phyloP scores from a whole-genome alignment of 2,113 vertebrate species.

The Callocephalon fimbriatum region DNA sequence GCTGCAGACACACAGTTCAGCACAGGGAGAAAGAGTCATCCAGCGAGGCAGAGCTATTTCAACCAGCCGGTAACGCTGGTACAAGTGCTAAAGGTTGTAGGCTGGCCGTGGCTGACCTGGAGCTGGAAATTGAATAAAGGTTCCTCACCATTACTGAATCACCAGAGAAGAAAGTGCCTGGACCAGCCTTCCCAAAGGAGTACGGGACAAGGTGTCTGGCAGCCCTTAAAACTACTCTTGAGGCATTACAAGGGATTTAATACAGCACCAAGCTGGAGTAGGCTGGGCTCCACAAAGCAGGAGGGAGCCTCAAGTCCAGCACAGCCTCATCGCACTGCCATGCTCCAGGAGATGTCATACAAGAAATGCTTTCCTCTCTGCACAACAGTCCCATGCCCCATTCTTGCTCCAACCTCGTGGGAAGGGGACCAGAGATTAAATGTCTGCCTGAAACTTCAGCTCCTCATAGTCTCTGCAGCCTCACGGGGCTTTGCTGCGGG shows the following conservation, averaged over 20 bases:
- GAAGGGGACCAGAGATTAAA: accelerated
- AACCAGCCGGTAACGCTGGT: accelerated
- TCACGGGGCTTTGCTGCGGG: not conserved
- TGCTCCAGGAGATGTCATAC: not conserved
- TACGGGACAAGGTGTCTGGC: not conserved
- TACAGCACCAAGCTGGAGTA: accelerated
- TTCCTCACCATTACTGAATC: not conserved
- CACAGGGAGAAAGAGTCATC: accelerated
- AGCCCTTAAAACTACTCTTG: not conserved
- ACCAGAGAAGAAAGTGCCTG: not conserved
- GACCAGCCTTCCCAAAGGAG: not conserved
- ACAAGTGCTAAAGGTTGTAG: not conserved
- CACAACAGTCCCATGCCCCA: accelerated
- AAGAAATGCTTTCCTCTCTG: accelerated
- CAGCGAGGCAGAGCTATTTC: not conserved
- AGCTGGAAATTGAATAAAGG: not conserved
- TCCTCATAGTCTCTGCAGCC: not conserved
- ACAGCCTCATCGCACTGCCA: accelerated
- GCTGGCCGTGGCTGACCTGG: not conserved
- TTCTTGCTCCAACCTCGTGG: not conserved
- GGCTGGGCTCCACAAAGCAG: not conserved
- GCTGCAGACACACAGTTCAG: not conserved
- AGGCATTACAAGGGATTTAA: not conserved
- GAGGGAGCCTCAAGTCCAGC: not conserved
- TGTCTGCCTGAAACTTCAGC: not conserved